Evolutionary conservation across 1,140 invertebrate genomes (phyloP), one percentile per base, ranked within the genome.

Genomic region (Pseudomyrmex gracilis): DNA sequence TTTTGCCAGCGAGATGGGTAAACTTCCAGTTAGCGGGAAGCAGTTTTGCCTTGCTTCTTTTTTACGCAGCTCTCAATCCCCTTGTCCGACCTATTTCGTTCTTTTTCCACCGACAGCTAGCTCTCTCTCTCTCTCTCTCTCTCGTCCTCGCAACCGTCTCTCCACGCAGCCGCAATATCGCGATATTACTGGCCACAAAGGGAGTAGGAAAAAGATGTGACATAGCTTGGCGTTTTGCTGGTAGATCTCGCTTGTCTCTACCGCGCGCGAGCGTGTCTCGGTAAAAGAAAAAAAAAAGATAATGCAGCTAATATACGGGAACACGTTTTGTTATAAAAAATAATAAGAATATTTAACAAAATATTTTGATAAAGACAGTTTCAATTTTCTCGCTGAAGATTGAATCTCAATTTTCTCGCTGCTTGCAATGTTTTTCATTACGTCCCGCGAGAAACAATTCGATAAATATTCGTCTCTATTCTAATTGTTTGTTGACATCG

Each of bases 1-100:
- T 89, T 82, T 73, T 24, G 73, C 70, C 70, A 55, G 53, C 82
- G 63, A 87, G 87, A 89, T 89, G 80, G 63, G 83, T 84, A 89
- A 89, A 87, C 87, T 89, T 89, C 58, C 51, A 87, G 87, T 83
- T 77, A 87, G 87, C 70, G 73, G 82, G 64, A 63, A 80, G 58
- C 83, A 63, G 55, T 84, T 66, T 80, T n/a, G 49, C n/a, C 43
- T 15, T 71, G 76, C 85, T 85, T 85, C 64, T 58, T 84, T 73
- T 70, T 77, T 70, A 73, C 22, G 47, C 70, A 64, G 17, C 20
- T 12, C 67, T 78, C 76, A 60, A 80, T 80, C 20, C 22, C 45
- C 15, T 10, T 47, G 66, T 70, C 74, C 20, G 43, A 68, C 64
- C 53, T 43, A 13, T 49, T 17, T 47, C 20, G 53, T 71, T 13